Base-by-base conservation (phyloP, 2,797 vertebrate species). In the Ctenopoma kingsleyae region DNA sequence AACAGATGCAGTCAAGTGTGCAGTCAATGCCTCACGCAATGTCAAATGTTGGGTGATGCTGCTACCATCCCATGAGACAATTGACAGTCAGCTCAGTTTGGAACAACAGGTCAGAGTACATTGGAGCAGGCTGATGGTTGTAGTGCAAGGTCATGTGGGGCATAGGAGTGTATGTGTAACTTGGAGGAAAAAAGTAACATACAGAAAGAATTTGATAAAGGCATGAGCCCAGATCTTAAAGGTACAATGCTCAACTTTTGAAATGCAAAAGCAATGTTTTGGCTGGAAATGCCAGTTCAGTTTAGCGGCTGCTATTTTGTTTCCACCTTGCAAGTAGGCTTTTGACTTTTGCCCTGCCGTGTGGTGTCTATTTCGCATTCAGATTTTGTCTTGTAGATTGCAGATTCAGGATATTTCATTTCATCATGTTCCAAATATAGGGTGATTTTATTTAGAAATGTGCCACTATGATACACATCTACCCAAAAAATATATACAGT, bases 1-100 rank as follows among this genome's bases (percentile, higher is more conserved):
- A 64, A 15, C 67, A 60, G 71, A 86, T 48, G 76, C 80, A 86
- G 67, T 40, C 64, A 62, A 76, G 78, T 81, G 80, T 84, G 79
- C 81, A 72, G 70, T 51, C 67, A 10, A 12, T 46, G 74, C 52
- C 78, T 75, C 82, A 82, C 68, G 75, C 83, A 71, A 85, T 80
- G 82, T 84, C 74, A 82, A 78, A 64, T 49, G 70, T 62, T 38
- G 25, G 56, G 71, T 23, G 40, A 20, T 41, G 61, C 67, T 75
- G 71, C 74, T 32, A 0, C 19, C 4, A 44, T 65, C 79, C 80
- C 76, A 3, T 0, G 73, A 78, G 78, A 74, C 48, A 16, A 35
- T 19, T 46, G 67, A 56, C 61, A 38, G 66, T 57, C 69, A 61
- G 65, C 53, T 49, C 68, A 25, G 47, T 43, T 20, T 13, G 51